Conservation (phyloP, 2,113 vertebrate genomes). For the Nymphicus hollandicus region DNA sequence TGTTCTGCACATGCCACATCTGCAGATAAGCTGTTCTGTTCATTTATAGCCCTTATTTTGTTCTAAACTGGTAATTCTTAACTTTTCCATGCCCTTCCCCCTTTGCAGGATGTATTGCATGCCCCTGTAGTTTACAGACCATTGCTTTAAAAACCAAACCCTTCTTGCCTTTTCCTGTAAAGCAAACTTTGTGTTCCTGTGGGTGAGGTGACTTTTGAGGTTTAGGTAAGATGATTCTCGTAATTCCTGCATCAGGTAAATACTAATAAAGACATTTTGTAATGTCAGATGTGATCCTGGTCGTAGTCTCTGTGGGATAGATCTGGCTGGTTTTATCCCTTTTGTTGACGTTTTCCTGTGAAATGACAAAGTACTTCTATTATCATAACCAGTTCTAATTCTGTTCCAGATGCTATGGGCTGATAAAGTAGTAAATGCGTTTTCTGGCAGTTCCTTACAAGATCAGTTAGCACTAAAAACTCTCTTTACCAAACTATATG, state of each 20-base stretch:
- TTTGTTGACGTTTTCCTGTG: not conserved
- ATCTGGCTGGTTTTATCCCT: not conserved
- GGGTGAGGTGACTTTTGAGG: not conserved
- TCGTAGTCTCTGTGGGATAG: not conserved
- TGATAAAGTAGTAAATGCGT: conserved; percentile 19
- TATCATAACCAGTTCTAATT: not conserved
- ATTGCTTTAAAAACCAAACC: not conserved
- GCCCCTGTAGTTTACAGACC: not conserved
- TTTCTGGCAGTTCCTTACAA: conserved; percentile 14
- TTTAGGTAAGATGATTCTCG: not conserved
- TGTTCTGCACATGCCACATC: not conserved
- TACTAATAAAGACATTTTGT: not conserved
- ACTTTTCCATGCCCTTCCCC: not conserved
- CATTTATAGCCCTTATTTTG: not conserved
- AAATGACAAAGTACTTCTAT: not conserved
- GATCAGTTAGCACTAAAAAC: not conserved
- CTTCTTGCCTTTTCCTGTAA: not conserved
- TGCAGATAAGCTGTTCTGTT: not conserved
- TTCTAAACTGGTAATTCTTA: not conserved
- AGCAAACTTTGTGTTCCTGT: not conserved
- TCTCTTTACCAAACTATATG: not conserved
- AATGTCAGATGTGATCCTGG: not conserved
- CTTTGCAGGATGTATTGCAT: not conserved
- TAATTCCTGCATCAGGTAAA: not conserved
- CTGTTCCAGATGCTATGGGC: not conserved